Evolutionary conservation across 2,797 vertebrate genomes (phyloP), one percentile per base, ranked within the genome.

Genomic region (Gambusia yucatana): DNA sequence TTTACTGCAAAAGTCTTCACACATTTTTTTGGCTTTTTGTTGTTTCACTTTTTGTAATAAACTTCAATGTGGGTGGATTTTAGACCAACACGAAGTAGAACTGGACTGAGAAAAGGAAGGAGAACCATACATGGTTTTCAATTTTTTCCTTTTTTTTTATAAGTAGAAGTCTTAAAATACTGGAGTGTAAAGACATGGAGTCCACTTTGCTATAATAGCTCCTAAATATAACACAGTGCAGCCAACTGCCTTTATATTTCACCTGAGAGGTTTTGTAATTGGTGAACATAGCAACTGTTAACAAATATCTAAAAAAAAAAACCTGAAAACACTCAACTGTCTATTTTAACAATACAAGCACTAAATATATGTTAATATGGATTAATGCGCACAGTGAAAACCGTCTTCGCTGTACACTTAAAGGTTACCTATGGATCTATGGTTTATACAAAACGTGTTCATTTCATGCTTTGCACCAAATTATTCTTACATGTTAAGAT

Each of bases 1-100:
- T 89, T 91, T 84, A 80, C 90, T 91, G 92, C 87, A 83, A 78
- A 65, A 20, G 6, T 36, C 5, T 20, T 65, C 61, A 65, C 16
- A 9, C 33, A 3, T 50, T 50, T 22, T 36, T 36, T 33, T 57
- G 30, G 0, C 13, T 20, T 36, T 63, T 36, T 17, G 33, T 33
- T 1, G 16, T 20, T 63, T 63, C 16, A 9, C 17, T 63, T 36
- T 63, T 63, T 63, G 61, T 25, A 25, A 41, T 13, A 41, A 67
- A 11, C 20, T 41, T 67, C 36, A 36, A 36, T 41, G 4, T 67
- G 36, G 9, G 36, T 39, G 63, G 16, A 41, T 25, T 22, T 67
- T 41, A 39, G 63, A 11, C 20, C 30, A 63, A 20, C 61, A 63
- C 33, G 13, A 36, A 63, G 28, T 9, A 36, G 33, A 36, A 14